These are phyloP conservation scores for Halotydeus destructor DNA, from an alignment of 1,140 invertebrate genomes.

Conservation along the genomic window DNA sequence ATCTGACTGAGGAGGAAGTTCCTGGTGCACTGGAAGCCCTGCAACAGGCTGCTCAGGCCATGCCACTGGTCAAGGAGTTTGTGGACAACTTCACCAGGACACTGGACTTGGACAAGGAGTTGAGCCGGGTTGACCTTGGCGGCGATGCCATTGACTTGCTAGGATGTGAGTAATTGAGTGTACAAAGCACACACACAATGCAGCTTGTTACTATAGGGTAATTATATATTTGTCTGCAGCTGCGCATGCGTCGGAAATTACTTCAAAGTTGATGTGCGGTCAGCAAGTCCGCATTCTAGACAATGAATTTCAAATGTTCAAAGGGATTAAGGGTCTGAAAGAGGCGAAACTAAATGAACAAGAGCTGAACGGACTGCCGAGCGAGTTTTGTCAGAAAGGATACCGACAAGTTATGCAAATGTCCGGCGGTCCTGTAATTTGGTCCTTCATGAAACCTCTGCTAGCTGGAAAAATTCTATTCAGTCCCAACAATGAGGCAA, in stretches of 20 bases:
- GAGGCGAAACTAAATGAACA: conserved; percentile 16
- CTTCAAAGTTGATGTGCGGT: conserved; percentile 19
- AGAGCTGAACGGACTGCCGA: conserved; percentile 15
- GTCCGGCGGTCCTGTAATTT: conserved; percentile 23
- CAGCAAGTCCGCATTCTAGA: conserved; percentile 15
- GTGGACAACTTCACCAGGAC: conserved; percentile 8
- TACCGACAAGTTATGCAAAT: conserved; percentile 22
- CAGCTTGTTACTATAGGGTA: not conserved
- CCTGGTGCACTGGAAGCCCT: conserved; percentile 9
- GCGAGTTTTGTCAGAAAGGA: conserved; percentile 23
- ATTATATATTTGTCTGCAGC: too few species aligned
- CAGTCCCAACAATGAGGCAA: conserved; percentile 23
- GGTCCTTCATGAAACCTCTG: conserved; percentile 27
- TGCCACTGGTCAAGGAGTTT: conserved; percentile 12
- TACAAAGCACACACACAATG: not conserved
- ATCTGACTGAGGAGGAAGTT: conserved; percentile 9
- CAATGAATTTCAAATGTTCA: conserved; percentile 16
- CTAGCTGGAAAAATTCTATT: conserved; percentile 27
- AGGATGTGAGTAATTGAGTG: conserved; percentile 14
- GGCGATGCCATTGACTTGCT: conserved; percentile 11
- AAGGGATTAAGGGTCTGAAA: conserved; percentile 10
- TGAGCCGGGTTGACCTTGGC: conserved; percentile 7
- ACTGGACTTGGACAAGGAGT: conserved; percentile 12
- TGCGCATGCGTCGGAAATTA: conserved; percentile 13
- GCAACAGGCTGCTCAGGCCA: conserved; percentile 10